Base-by-base conservation (phyloP, 2,888 invertebrate genomes). In the Elegia similella region DNA sequence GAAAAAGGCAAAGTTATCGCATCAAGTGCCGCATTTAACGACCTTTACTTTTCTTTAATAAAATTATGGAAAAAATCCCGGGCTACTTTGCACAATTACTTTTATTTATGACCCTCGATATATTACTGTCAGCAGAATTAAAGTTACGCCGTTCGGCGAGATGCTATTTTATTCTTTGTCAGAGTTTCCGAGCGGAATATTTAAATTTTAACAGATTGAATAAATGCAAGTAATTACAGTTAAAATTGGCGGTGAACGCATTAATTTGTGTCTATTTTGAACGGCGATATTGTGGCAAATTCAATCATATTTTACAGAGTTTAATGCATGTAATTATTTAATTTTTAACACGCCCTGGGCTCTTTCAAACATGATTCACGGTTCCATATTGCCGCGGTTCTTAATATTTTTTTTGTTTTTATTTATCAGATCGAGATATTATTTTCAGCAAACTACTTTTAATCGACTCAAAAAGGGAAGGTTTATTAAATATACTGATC, bases 81-180 rank as follows among this genome's bases (percentile, higher is more conserved):
- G 73, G 75, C 78, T 82, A 78, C 77, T 86, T 82, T 77, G 80
- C 80, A 86, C 85, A 85, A 86, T 87, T 85, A 80, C 79, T 80
- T 80, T 84, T 86, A 87, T 88, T 88, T 88, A 87, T 86, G 73
- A 66, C 78, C 76, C 67, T 76, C 63, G 81, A 86, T 88, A 88
- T 86, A 84, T 88, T 84, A 82, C 79, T 82, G 82, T 82, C 83
- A 72, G 69, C 70, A 69, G 75, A 80, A 80, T 78, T 79, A 80
- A 82, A 79, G 76, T 79, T 76, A 76, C 78, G 80, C 76, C 76
- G 77, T 77, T 75, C 73, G 72, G 77, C 72, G 79, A 75, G 75
- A 77, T 73, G 69, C 70, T 68, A 75, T 76, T 78, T 80, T 78
- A 78, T 81, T 75, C 74, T 72, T 76, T 73, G 68, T 70, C 47